Conservation (phyloP, 2,888 invertebrate species). For the Lasioglossum oenotherae region DNA sequence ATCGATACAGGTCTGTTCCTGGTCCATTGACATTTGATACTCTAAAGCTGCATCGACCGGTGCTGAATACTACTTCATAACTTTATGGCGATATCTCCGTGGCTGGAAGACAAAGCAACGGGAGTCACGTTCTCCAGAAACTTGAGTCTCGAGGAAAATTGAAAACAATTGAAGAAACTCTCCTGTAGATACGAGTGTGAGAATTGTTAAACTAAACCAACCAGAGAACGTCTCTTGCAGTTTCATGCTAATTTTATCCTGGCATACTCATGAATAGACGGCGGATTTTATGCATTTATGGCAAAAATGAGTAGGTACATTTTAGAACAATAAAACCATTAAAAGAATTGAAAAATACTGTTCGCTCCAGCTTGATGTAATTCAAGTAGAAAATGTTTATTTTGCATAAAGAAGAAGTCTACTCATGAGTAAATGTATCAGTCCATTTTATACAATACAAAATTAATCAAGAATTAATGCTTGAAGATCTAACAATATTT, state of each 20-base stretch:
- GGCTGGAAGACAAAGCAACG: background rate
- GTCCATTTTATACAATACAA: background rate
- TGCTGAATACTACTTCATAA: background rate
- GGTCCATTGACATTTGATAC: slow-evolving; percentile 6
- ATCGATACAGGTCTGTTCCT: background rate
- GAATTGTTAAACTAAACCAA: background rate
- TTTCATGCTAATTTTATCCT: background rate
- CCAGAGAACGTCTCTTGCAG: background rate
- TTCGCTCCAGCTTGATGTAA: no score
- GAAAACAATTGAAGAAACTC: background rate
- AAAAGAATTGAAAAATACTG: no score
- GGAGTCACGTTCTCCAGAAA: background rate
- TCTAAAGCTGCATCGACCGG: background rate
- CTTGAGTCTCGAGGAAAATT: background rate
- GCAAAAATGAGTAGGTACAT: no score
- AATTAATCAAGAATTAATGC: no score
- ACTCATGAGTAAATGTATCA: background rate
- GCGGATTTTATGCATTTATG: no score
- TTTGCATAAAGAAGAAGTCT: background rate
- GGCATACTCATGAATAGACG: background rate
- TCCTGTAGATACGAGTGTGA: background rate
- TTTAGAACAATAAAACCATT: no score
- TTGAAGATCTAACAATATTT: no score
- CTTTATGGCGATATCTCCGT: background rate
- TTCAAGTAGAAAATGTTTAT: no score